A percentile compares a stretch with the other conserved stretches of the same genome.
Conservation (phyloP, 2,113 vertebrate species). For the Lucifuga dentata region DNA sequence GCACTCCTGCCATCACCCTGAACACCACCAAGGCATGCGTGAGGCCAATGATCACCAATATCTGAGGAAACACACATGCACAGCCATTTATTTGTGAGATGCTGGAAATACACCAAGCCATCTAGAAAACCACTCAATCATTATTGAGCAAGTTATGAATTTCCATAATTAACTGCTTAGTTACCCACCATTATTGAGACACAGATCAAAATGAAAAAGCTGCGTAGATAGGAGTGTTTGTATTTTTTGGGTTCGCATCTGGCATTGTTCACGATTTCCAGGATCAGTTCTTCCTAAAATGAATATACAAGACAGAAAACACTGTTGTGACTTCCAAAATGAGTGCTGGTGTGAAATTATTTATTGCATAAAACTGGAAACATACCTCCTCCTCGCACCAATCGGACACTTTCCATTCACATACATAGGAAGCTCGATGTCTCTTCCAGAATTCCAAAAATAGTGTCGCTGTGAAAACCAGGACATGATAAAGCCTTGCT, state of each 20-base stretch:
- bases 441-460: constrained; percentile 97
- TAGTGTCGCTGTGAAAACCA: constrained; percentile 86
- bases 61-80: constrained; percentile 78
- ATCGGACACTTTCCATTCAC: constrained; percentile 86
- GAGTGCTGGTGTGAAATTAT: not conserved
- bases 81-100: not conserved
- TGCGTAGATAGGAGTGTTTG: constrained; percentile 88
- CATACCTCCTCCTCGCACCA: constrained; percentile 95
- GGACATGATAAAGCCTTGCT: not conserved
- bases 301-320: not conserved
- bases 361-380: not conserved
- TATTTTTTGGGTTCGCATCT: constrained; percentile 70
- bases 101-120: too few relatives aligned
- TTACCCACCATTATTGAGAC: constrained; percentile 85
- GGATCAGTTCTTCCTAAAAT: constrained; percentile 89
- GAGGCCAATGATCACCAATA: constrained; percentile 89
- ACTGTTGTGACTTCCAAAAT: not conserved
- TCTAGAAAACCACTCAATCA: too few relatives aligned
- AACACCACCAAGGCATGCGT: constrained; percentile 89
- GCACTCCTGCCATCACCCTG: constrained; percentile 82
- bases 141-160: too few relatives aligned
- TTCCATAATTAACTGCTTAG: too few relatives aligned
- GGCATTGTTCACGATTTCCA: constrained; percentile 85
- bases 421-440: constrained; percentile 83
- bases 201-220: constrained; percentile 83